Evolutionary conservation across 2,888 invertebrate genomes (phyloP).

Genomic region (Athalia rosae): DNA sequence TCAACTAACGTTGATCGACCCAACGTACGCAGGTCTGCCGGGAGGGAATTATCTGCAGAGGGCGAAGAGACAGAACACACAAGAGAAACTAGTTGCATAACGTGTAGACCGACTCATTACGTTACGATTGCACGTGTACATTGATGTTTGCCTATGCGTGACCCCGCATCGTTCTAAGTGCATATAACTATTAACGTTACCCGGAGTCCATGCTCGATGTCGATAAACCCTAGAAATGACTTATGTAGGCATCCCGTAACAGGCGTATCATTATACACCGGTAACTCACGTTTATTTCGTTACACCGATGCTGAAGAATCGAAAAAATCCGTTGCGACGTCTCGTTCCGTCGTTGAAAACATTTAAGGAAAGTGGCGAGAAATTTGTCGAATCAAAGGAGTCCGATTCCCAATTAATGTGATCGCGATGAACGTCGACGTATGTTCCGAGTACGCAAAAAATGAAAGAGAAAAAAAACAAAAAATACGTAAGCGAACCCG

Average conservation of each 20-base stretch:
- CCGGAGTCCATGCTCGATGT: neutral
- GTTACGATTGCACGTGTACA: slow-evolving; percentile 55
- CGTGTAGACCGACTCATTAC: slow-evolving; percentile 52
- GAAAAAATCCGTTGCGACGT: too few relatives aligned
- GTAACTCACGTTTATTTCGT: neutral
- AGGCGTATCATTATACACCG: neutral
- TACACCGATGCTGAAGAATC: too few relatives aligned
- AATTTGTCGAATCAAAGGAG: too few relatives aligned
- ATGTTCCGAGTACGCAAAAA: neutral
- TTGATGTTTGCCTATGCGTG: slow-evolving; percentile 55
- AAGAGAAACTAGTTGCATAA: slow-evolving; percentile 52
- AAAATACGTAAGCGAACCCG: neutral
- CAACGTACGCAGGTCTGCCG: slow-evolving; percentile 49
- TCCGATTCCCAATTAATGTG: neutral
- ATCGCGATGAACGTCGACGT: neutral
- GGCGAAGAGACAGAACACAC: slow-evolving; percentile 45
- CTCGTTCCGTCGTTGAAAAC: too few relatives aligned
- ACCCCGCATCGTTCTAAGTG: slow-evolving; percentile 47
- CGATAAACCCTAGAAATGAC: slow-evolving; percentile 21
- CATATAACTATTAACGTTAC: slow-evolving; percentile 34
- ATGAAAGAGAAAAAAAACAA: too few relatives aligned
- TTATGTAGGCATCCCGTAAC: neutral
- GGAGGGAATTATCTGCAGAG: slow-evolving; percentile 7
- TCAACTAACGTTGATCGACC: slow-evolving; percentile 54
- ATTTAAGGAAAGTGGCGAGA: too few relatives aligned